Evolutionary conservation across 1,140 invertebrate species (phyloP).

Genomic region (Akabosia matsudoensis): DNA sequence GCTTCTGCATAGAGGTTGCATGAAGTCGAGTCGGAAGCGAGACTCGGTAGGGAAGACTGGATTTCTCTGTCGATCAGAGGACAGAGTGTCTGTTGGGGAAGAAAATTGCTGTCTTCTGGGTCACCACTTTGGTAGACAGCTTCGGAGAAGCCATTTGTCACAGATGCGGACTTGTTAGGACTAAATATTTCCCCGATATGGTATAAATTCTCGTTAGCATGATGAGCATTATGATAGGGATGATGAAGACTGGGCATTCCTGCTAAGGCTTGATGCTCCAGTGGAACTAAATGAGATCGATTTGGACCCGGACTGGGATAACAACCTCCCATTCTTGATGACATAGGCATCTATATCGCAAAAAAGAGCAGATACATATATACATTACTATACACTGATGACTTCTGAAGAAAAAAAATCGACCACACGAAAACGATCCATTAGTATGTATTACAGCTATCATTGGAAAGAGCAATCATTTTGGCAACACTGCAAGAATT

Average conservation of each 20-base stretch:
- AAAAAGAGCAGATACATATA: background rate
- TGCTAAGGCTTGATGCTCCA: slow-evolving; percentile 31
- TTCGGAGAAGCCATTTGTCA: slow-evolving; percentile 46
- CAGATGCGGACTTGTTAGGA: slow-evolving; percentile 48
- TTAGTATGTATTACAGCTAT: slow-evolving; percentile 3
- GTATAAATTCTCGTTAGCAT: slow-evolving; percentile 51
- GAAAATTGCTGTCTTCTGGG: slow-evolving; percentile 45
- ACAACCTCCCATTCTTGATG: slow-evolving; percentile 42
- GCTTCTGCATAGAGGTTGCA: slow-evolving; percentile 47
- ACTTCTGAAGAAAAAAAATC: no score
- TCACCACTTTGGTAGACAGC: slow-evolving; percentile 56
- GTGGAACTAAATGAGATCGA: slow-evolving; percentile 42
- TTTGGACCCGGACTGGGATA: slow-evolving; percentile 44
- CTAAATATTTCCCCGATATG: slow-evolving; percentile 53
- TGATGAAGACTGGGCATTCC: slow-evolving; percentile 27
- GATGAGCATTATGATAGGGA: slow-evolving; percentile 47
- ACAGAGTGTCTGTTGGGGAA: slow-evolving; percentile 42
- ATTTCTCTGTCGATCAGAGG: slow-evolving; percentile 54
- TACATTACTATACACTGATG: background rate
- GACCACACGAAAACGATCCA: background rate
- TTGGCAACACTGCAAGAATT: slow-evolving; percentile 13
- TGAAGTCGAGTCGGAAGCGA: slow-evolving; percentile 48
- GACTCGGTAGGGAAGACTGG: slow-evolving; percentile 55
- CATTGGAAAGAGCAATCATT: background rate
- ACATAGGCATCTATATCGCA: slow-evolving; percentile 39